Evolutionary conservation across 2,888 invertebrate species (phyloP), one percentile per base, ranked within the genome.

Genomic region (Trichacis sp.): DNA sequence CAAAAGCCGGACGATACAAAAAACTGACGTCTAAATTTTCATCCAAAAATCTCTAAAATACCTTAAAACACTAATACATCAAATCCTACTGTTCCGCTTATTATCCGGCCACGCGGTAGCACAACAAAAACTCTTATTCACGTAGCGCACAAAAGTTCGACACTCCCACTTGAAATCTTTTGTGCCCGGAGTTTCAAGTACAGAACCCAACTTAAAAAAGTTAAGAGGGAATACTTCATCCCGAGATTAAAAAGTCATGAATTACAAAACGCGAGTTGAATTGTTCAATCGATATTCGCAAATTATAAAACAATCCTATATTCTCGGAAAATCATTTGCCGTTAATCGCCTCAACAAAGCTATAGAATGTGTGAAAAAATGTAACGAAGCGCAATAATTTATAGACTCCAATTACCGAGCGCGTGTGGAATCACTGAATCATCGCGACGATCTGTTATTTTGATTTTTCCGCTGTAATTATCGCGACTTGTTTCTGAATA

Each of bases 81-180:
- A 3, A 24, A 24, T 24, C 24, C 24, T 8, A 8, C 24, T 24
- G 8, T 24, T 5, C 3, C 24, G 24, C 24, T 24, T 24, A 24
- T 24, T 8, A 24, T 24, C 24, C 24, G 24, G 24, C 24, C 3
- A 24, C 24, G 24, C 24, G 4, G 24, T 24, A 24, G 24, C 33
- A n/a, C n/a, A 33, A 33, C 33, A 33, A 33, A 33, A 33, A 33
- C 33, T 33, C 33, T 2, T 9, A n/a, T 33, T 33, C n/a, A 5
- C 24, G 8, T 5, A 33, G 11, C 33, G 33, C n/a, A 33, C 33
- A 33, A 33, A 33, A 33, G 33, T 33, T 33, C n/a, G 33, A 33
- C 33, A 33, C 33, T 33, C 33, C 33, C n/a, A 33, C 33, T 33
- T 33, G 33, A 33, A 33, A 33, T 33, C 33, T 33, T 33, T 33